Percentiles rank a stretch among this genome's conserved stretches.
These are phyloP conservation scores for Philhelius pedissequus DNA, from an alignment of 2,888 invertebrate genomes.

Conservation along the genomic window DNA sequence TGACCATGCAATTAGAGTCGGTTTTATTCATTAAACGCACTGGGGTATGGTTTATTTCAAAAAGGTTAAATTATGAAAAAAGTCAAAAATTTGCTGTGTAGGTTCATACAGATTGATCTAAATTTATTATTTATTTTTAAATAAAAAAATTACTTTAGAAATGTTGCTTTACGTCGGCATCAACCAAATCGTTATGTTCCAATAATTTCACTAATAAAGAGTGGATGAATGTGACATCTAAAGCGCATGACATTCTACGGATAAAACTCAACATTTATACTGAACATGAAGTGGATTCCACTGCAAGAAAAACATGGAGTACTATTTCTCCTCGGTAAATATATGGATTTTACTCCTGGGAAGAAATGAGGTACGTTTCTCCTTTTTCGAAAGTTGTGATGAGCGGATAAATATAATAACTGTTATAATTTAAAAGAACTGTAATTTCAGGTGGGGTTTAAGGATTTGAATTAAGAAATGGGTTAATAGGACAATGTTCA, in stretches of 20 bases:
- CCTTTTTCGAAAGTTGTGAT: constrained; percentile 40
- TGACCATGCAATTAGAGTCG: no score
- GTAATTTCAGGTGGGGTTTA: neutral
- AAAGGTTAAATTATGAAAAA: no score
- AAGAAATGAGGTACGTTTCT: neutral
- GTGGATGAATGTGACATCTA: neutral
- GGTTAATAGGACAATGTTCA: neutral
- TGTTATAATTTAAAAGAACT: neutral
- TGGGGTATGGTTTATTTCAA: no score
- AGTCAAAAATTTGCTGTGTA: no score
- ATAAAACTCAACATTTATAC: neutral
- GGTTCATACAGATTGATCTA: no score
- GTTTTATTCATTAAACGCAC: no score
- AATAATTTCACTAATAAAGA: neutral
- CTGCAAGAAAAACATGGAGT: neutral
- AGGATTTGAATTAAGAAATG: neutral
- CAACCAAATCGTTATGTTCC: neutral
- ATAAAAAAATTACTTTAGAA: no score
- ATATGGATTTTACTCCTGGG: neutral
- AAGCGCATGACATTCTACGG: neutral
- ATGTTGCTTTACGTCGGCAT: neutral
- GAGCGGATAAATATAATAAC: constrained; percentile 46
- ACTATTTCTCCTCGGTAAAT: no score
- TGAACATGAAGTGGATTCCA: neutral
- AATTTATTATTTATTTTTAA: no score